Evolutionary conservation across 2,888 invertebrate species (phyloP), one percentile per base, ranked within the genome.

Genomic region (Andrena flavipes): DNA sequence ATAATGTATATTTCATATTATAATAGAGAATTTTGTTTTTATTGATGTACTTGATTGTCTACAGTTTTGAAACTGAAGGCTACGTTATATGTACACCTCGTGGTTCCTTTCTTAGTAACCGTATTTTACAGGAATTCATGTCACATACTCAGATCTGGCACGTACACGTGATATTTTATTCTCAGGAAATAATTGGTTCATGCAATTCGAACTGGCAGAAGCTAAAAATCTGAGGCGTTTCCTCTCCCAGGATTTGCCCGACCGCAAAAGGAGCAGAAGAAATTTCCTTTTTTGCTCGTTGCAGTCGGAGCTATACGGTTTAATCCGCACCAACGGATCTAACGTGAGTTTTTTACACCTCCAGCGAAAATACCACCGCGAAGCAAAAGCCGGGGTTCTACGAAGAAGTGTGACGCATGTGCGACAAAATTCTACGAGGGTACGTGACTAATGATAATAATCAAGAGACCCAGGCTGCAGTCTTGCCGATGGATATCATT

Each of bases 261-360:
- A 76, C 87, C 72, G 72, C 76, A 81, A 82, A 82, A 79, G 64
- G 71, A 76, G 54, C 76, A 82, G 73, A 80, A 68, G 75, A 78
- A 80, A 72, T 60, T 20, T 35, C 1, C 26, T 26, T 82, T 81
- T 84, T 87, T 85, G 76, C 71, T 49, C 56, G 72, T 23, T 63
- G 75, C 71, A 76, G 88, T 67, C 82, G 65, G 80, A 78, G 69
- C 76, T 82, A 77, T 82, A 88, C 85, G 83, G 85, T 82, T 84
- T 88, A 86, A 87, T 88, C 87, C 87, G 78, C 87, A 54, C 82
- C 88, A 79, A 84, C 87, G 87, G 84, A 88, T 87, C 87, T 88
- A 82, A 86, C 82, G 87, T 73, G 74, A 49, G 65, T 79, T 87
- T 87, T 88, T 87, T 86, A 70, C 77, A 71, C 73, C 76, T 73